These are phyloP conservation scores for Variabilichromis moorii DNA, from an alignment of 2,113 vertebrate species.

Conservation along the genomic window DNA sequence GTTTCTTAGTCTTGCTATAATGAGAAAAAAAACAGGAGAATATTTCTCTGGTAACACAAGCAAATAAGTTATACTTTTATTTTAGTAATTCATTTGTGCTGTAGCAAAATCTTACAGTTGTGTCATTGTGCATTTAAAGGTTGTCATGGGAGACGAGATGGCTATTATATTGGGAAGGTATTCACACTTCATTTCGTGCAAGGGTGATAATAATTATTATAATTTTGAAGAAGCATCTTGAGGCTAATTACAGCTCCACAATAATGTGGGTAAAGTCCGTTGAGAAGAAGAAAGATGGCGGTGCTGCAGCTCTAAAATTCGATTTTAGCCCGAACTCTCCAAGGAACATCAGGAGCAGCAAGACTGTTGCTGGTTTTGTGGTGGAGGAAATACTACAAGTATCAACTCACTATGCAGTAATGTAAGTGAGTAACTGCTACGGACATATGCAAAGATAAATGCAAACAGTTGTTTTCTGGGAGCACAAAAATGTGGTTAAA, in stretches of 20 bases:
- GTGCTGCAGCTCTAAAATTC: background rate
- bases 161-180: background rate
- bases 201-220: background rate
- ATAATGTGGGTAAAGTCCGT: background rate
- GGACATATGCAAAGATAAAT: background rate
- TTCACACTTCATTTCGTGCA: background rate
- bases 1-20: background rate
- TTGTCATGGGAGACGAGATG: background rate
- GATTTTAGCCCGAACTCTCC: accelerated
- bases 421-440: background rate
- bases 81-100: background rate
- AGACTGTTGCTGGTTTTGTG: background rate
- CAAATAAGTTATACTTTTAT: background rate
- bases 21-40: background rate
- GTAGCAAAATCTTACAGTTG: background rate
- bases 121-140: background rate
- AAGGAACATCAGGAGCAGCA: background rate
- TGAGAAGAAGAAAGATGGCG: background rate
- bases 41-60: background rate
- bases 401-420: background rate
- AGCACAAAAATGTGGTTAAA: background rate
- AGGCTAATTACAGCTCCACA: background rate
- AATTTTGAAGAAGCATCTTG: background rate
- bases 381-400: background rate
- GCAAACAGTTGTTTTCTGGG: accelerated